phyloP scores from a whole-genome alignment of 2,113 vertebrate genomes.

The Carlito syrichta region DNA sequence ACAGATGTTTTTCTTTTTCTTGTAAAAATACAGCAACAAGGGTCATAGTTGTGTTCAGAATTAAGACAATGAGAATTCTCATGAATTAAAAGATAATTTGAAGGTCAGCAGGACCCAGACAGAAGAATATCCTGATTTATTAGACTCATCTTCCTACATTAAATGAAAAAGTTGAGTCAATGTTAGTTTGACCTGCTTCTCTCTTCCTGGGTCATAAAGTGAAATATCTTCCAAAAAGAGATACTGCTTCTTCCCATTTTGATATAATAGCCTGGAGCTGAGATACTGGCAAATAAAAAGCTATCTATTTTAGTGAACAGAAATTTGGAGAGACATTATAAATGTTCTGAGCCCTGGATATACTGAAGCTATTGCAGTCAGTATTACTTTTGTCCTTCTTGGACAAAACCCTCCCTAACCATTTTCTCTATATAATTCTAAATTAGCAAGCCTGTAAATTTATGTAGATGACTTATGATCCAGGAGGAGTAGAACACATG shows the following conservation, averaged over 20 bases:
- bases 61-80: background rate
- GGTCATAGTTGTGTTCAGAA: background rate
- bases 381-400: background rate
- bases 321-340: background rate
- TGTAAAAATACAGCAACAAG: background rate
- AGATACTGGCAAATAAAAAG: background rate
- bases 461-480: background rate
- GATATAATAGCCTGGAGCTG: background rate
- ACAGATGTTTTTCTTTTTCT: constrained; percentile 7
- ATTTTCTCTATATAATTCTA: background rate
- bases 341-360: background rate
- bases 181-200: background rate
- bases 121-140: constrained; percentile 41
- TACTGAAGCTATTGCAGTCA: background rate
- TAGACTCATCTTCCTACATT: background rate
- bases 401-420: background rate
- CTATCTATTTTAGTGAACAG: background rate
- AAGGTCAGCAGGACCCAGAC: background rate
- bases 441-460: background rate
- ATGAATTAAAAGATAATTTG: constrained; percentile 38
- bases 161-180: background rate
- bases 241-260: background rate
- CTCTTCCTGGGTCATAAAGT: background rate
- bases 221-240: background rate
- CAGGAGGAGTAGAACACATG: background rate